Evolutionary conservation across 2,113 vertebrate genomes (phyloP).

Genomic region (Bufo bufo): DNA sequence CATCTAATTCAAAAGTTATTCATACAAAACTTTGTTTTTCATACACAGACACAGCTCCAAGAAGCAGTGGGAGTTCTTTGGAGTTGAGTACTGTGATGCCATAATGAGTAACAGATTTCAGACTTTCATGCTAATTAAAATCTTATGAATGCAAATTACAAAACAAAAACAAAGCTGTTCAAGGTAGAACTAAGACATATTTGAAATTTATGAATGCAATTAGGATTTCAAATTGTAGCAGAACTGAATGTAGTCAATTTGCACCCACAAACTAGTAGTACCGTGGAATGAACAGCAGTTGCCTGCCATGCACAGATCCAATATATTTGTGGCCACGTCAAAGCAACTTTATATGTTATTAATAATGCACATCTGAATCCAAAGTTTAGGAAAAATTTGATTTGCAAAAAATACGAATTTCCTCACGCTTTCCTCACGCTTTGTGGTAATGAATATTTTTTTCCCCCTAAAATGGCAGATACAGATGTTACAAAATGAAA

Average conservation of each 20-base stretch:
- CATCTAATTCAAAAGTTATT: conserved; percentile 42
- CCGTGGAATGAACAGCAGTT: conserved; percentile 42
- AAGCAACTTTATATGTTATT: neutral
- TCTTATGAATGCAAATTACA: conserved; percentile 70
- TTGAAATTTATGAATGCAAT: conserved; percentile 74
- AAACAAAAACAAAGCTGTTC: conserved; percentile 73
- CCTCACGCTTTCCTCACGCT: no score
- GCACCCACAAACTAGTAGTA: conserved; percentile 60
- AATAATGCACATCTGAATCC: neutral
- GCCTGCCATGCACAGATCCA: conserved; percentile 9
- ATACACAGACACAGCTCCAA: conserved; percentile 39
- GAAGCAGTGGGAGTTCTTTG: conserved; percentile 55
- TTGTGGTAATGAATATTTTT: no score
- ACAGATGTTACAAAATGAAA: no score
- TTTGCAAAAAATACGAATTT: no score
- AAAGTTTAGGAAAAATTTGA: no score
- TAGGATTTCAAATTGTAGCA: conserved; percentile 70
- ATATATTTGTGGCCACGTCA: neutral
- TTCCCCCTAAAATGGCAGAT: no score
- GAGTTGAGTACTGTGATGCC: conserved; percentile 60
- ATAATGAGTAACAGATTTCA: conserved; percentile 63
- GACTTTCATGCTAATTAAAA: conserved; percentile 73
- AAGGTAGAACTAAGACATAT: conserved; percentile 67
- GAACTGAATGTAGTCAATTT: conserved; percentile 66
- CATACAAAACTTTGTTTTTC: conserved; percentile 55